These are phyloP conservation scores for Chymomyza fuscimana DNA, from an alignment of 2,888 invertebrate species.

Conservation along the genomic window DNA sequence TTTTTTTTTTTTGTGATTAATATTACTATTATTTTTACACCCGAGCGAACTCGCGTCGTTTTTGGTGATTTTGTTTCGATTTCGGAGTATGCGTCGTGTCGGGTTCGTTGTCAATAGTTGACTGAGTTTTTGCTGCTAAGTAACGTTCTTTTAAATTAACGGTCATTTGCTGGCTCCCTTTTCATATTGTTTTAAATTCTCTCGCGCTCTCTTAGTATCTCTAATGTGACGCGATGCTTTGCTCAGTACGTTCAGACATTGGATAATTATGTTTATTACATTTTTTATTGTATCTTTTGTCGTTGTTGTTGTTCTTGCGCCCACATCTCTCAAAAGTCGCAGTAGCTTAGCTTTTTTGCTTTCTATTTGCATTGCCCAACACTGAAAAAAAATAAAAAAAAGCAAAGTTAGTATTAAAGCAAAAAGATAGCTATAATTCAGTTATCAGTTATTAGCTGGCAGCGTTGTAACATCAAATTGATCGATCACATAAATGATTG, in stretches of 20 bases:
- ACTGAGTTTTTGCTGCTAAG: conserved; percentile 57
- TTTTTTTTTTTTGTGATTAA: conserved; percentile 7
- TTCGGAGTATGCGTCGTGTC: conserved; percentile 42
- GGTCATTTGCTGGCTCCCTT: conserved; percentile 44
- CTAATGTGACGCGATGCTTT: neutral
- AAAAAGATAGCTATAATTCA: neutral
- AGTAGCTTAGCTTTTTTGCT: conserved; percentile 17
- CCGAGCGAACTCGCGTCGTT: conserved; percentile 32
- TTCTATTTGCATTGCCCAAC: conserved; percentile 22
- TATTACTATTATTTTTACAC: conserved; percentile 19
- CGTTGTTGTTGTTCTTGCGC: conserved; percentile 5
- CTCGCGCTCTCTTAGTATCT: conserved; percentile 8
- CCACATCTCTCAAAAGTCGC: conserved; percentile 6
- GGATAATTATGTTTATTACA: conserved; percentile 12
- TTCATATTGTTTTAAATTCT: conserved; percentile 30
- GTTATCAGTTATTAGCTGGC: neutral
- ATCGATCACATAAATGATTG: no score
- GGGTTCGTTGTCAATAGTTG: conserved; percentile 69
- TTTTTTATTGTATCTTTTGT: conserved; percentile 9
- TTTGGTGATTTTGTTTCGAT: neutral
- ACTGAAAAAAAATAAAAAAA: conserved; percentile 42
- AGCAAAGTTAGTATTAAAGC: neutral
- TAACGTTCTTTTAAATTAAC: conserved; percentile 72
- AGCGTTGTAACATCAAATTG: no score
- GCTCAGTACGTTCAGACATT: neutral